phyloP scores from a whole-genome alignment of 2,113 vertebrate genomes.

The Syrmaticus mikado region DNA sequence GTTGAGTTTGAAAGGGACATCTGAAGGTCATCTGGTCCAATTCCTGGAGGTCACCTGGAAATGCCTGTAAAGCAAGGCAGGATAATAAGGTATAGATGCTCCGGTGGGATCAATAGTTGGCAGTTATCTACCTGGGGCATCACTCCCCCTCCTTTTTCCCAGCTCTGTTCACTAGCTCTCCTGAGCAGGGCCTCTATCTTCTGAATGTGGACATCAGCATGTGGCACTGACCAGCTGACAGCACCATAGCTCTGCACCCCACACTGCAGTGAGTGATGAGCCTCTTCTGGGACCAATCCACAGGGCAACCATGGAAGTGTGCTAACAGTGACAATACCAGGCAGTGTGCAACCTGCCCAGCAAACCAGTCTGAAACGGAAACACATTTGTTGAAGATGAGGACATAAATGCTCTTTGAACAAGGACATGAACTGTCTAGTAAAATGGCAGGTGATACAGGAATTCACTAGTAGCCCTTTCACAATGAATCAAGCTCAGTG shows the following conservation, averaged over 20 bases:
- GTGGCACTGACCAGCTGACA: not conserved
- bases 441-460: not conserved
- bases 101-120: not conserved
- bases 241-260: rapidly evolving
- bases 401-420: not conserved
- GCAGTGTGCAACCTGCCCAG: not conserved
- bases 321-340: not conserved
- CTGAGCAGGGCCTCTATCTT: not conserved
- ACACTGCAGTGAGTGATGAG: rapidly evolving
- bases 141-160: not conserved
- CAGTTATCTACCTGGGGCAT: not conserved
- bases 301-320: not conserved
- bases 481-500: not conserved
- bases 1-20: not conserved
- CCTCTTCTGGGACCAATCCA: not conserved
- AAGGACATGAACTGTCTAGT: not conserved
- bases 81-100: not conserved
- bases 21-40: not conserved
- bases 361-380: not conserved
- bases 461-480: not conserved
- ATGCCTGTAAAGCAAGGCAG: not conserved
- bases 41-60: not conserved
- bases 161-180: not conserved
- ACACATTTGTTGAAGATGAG: not conserved
- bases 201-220: not conserved